A percentile compares a stretch with the other conserved stretches of the same genome.
Conservation (phyloP, 2,113 vertebrate genomes). For the Lasiurus cinereus region DNA sequence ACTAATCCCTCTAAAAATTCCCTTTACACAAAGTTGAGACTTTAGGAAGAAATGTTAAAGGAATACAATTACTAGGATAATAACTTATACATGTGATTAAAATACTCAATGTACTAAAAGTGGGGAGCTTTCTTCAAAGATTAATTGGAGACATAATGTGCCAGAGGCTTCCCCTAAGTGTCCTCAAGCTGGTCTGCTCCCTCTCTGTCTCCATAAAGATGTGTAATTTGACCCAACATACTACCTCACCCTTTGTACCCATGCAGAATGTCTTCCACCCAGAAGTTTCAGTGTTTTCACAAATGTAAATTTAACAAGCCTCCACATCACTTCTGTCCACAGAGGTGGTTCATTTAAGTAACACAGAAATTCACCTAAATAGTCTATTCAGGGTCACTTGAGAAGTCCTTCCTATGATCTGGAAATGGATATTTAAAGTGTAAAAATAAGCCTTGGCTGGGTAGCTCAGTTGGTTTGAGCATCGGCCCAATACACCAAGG, state of each 20-base stretch:
- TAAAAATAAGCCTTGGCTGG: constrained; percentile 30
- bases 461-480: no score
- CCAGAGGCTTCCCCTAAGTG: constrained; percentile 42
- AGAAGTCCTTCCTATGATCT: constrained; percentile 63
- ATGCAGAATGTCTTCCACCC: constrained; percentile 63
- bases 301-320: constrained; percentile 71
- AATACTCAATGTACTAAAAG: constrained; percentile 32
- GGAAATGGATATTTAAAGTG: constrained; percentile 62
- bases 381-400: constrained; percentile 68
- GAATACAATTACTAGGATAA: constrained; percentile 67
- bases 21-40: constrained; percentile 47
- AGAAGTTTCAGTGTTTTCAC: constrained; percentile 59
- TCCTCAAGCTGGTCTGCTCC: background rate
- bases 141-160: constrained; percentile 72
- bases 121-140: constrained; percentile 54
- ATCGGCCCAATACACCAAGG: no score
- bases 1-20: constrained; percentile 4
- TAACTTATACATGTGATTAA: constrained; percentile 67
- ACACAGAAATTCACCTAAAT: constrained; percentile 70
- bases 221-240: constrained; percentile 56
- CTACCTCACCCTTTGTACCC: constrained; percentile 51
- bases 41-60: constrained; percentile 52
- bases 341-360: constrained; percentile 72
- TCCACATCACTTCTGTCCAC: constrained; percentile 63
- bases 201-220: constrained; percentile 34